Evolutionary conservation across 2,888 invertebrate genomes (phyloP).

Genomic region (Caenorhabditis drosophilae): DNA sequence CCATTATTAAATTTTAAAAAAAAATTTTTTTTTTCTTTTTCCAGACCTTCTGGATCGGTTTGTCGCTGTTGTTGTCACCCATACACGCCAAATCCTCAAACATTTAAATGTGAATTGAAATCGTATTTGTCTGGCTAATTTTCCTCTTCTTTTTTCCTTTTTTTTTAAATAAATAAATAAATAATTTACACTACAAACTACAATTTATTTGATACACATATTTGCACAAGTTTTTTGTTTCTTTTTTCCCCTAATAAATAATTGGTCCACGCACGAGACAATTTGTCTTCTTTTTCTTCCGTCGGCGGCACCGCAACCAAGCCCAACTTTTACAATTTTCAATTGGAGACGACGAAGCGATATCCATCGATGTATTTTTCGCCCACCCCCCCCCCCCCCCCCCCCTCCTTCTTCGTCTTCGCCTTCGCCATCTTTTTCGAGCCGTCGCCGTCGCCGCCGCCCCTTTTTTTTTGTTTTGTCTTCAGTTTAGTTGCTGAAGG

Average conservation of each 20-base stretch:
- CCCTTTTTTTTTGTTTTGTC: conserved; percentile 20
- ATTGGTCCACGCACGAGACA: too few relatives aligned
- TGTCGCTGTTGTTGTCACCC: conserved; percentile 68
- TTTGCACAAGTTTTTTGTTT: neutral
- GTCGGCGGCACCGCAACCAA: neutral
- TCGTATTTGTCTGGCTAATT: conserved; percentile 43
- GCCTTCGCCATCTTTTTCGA: too few relatives aligned
- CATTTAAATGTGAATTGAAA: conserved; percentile 65
- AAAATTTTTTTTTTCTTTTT: neutral
- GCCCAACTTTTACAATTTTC: too few relatives aligned
- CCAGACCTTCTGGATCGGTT: conserved; percentile 59
- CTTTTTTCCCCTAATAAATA: neutral
- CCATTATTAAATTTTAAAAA: neutral
- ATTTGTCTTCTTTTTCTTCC: conserved; percentile 14
- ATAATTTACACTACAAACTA: too few relatives aligned
- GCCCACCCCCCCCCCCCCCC: conserved; percentile 13
- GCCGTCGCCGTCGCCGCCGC: neutral
- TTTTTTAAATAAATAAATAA: too few relatives aligned
- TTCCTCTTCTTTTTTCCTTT: neutral
- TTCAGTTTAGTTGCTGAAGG: conserved; percentile 1
- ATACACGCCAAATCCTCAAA: conserved; percentile 63
- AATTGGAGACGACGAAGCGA: too few relatives aligned
- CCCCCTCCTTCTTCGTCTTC: conserved; percentile 3
- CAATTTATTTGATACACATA: neutral
- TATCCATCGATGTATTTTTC: too few relatives aligned